Base-by-base conservation (phyloP, 1,140 invertebrate genomes). In the Tribolium castaneum region DNA sequence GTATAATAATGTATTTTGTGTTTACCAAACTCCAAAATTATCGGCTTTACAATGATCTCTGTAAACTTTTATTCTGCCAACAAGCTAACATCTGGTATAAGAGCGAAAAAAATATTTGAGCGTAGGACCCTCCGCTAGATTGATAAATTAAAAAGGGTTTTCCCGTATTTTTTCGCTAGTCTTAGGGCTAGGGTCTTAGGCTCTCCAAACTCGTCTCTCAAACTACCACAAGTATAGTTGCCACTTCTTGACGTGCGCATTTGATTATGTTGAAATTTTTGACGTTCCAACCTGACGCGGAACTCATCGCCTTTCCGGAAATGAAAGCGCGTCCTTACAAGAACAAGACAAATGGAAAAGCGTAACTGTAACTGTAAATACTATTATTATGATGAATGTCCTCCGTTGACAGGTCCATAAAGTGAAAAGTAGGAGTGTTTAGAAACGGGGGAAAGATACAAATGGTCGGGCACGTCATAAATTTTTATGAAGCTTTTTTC, bases 361-460 rank as follows among this genome's bases (percentile, higher is more conserved):
- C 71, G 71, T 52, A 49, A 10, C 70, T 51, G 35, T 51, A 52
- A 56, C 52, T 73, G 71, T 73, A 73, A 73, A 73, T 75, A 75
- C 39, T 75, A 59, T 75, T 75, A 75, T 59, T 54, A 75, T 75
- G 73, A 75, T 75, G 54, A 54, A 75, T 75, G 73, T 59, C 35
- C 50, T 25, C 35, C 73, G 22, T 39, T 59, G 54, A 59, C 73
- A 75, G 73, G 50, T 59, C 73, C 54, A 59, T 75, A 75, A 75
- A 75, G 25, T 75, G 73, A 75, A 75, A 75, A 75, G 73, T 75
- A 75, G 73, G 54, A 75, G 50, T 75, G 73, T 75, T 75, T 75
- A 75, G 51, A 22, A 75, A 66, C 25, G 22, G 59, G 14, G 52
- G 73, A 75, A 75, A 75, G 73, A 75, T 75, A 75, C 73, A 75